Evolutionary conservation across 2,888 invertebrate species (phyloP), one percentile per base, ranked within the genome.

Genomic region (Eurytoma californica): DNA sequence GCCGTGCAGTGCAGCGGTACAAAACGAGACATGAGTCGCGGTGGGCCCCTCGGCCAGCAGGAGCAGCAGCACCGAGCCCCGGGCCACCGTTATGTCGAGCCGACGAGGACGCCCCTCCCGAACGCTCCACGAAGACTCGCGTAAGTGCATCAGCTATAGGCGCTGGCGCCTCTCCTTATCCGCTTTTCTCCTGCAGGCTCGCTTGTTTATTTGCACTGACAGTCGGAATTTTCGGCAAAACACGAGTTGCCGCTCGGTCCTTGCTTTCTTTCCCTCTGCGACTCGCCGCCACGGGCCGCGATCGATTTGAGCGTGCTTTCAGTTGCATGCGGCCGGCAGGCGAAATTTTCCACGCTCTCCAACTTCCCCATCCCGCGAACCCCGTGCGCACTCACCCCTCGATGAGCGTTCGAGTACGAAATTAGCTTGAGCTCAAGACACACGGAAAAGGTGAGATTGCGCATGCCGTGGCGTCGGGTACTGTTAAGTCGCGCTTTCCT

Each of bases 1-100:
- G 30, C 28, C 28, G 20, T 24, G 12, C 0, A 24, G 67, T n/a
- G 55, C 55, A 20, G 24, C 39, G n/a, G 68, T 7, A 16, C 12
- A 55, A 30, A 4, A 14, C 20, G 51, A 28, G 72, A 9, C 39
- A 39, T 9, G 65, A 20, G 30, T 39, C 28, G 65, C 39, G 39
- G 65, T 16, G 14, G 72, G 16, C 49, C 28, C 12, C 28, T 58
- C 66, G 28, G 70, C 77, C 58, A 77, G 30, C 49, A 65, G 28
- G 70, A 72, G 28, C 65, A 49, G 57, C 70, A 66, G 70, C 77
- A 30, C 55, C 53, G 53, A 53, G 39, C 39, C 39, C 39, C 39
- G 39, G 39, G 39, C 39, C 39, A 39, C 39, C 39, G 39, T 39
- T 39, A 39, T 39, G 39, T 39, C 39, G 9, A 39, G 39, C 39